These are phyloP conservation scores for Crotalus helleri DNA, from an alignment of 2,113 vertebrate genomes.

Conservation along the genomic window DNA sequence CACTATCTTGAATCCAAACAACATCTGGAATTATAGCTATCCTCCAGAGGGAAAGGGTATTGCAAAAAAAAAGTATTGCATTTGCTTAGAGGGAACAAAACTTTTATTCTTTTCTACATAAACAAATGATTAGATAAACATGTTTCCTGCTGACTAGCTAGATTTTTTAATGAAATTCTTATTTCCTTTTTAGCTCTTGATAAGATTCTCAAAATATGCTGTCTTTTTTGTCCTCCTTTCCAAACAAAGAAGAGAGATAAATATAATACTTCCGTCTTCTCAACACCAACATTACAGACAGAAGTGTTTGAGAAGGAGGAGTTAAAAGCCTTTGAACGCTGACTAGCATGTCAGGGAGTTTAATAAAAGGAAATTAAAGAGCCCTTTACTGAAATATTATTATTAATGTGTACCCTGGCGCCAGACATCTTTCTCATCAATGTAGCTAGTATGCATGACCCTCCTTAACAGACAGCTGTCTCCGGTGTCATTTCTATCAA, in stretches of 20 bases:
- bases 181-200: background rate
- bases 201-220: background rate
- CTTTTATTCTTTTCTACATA: background rate
- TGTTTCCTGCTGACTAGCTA: background rate
- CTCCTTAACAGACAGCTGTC: conserved; percentile 74
- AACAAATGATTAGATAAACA: conserved; percentile 24
- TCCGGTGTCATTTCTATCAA: conserved; percentile 68
- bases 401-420: conserved; percentile 37
- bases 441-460: conserved; percentile 63
- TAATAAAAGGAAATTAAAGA: conserved; percentile 43
- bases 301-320: conserved; percentile 23
- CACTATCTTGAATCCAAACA: conserved; percentile 71
- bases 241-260: conserved; percentile 14
- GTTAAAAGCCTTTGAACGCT: conserved; percentile 12
- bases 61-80: conserved; percentile 47
- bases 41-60: conserved; percentile 29
- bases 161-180: background rate
- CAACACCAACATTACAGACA: conserved; percentile 16
- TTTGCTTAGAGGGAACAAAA: conserved; percentile 36
- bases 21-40: conserved; percentile 72
- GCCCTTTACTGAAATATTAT: conserved; percentile 36
- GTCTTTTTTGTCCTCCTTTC: conserved; percentile 5
- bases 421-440: conserved; percentile 68
- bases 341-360: conserved; percentile 35
- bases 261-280: conserved; percentile 27